These are phyloP conservation scores for Drepana falcataria DNA, from an alignment of 2,888 invertebrate species.

Conservation along the genomic window DNA sequence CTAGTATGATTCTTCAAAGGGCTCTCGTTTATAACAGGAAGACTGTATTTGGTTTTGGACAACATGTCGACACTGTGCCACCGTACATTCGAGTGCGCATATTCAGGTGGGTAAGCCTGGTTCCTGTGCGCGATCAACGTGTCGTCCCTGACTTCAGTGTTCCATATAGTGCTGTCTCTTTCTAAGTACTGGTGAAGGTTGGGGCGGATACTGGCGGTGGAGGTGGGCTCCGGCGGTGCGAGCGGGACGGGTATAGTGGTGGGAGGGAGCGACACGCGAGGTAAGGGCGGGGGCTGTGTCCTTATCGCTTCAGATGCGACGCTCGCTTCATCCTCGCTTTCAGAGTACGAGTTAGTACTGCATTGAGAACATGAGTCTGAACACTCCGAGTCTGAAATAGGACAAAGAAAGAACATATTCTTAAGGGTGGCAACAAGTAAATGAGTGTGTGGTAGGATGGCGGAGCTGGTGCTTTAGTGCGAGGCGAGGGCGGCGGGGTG, in stretches of 20 bases:
- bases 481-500: too few species aligned
- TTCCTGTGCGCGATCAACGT: slow-evolving; percentile 10
- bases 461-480: too few species aligned
- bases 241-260: slow-evolving; percentile 51
- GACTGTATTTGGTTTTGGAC: slow-evolving; percentile 19
- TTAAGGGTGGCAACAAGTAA: neutral
- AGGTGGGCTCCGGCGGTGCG: slow-evolving; percentile 40
- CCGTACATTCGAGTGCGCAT: slow-evolving; percentile 21
- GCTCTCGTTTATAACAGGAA: slow-evolving; percentile 29
- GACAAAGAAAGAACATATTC: neutral
- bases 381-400: slow-evolving; percentile 81
- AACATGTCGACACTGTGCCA: slow-evolving; percentile 54
- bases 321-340: slow-evolving; percentile 45
- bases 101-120: neutral
- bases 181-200: slow-evolving; percentile 67
- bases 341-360: slow-evolving; percentile 51
- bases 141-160: slow-evolving; percentile 42
- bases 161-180: slow-evolving; percentile 66
- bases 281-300: slow-evolving; percentile 52
- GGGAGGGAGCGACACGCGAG: slow-evolving; percentile 34
- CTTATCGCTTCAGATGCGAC: slow-evolving; percentile 33
- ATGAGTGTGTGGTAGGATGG: too few species aligned
- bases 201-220: slow-evolving; percentile 58
- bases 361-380: slow-evolving; percentile 86
- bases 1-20: slow-evolving; percentile 32